Percentiles rank a stretch among this genome's conserved stretches.
Evolutionary conservation across 2,888 invertebrate genomes (phyloP).

Genomic region (Nudaria mundana): DNA sequence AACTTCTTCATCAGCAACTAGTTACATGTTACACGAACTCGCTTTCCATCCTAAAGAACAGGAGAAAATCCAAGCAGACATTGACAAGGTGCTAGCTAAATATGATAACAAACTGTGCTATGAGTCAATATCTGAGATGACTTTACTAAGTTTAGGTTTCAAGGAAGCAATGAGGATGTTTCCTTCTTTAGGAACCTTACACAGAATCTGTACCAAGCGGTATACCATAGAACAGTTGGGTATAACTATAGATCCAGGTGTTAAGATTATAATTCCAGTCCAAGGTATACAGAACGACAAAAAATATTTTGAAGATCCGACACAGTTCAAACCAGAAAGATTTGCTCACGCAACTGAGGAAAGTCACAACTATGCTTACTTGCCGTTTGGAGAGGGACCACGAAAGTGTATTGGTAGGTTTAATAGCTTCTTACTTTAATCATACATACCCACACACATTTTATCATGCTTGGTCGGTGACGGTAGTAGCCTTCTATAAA

Average conservation of each 20-base stretch:
- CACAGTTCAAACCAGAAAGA: constrained; percentile 48
- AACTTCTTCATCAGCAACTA: constrained; percentile 66
- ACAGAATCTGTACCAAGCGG: constrained; percentile 44
- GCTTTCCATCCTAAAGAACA: constrained; percentile 62
- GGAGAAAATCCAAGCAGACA: constrained; percentile 51
- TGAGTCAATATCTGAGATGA: constrained; percentile 54
- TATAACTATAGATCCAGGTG: constrained; percentile 53
- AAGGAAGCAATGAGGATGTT: constrained; percentile 56
- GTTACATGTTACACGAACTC: constrained; percentile 56
- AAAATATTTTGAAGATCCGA: constrained; percentile 40
- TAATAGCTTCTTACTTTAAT: no score
- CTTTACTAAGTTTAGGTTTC: constrained; percentile 43
- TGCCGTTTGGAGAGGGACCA: constrained; percentile 45
- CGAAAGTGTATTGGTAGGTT: constrained; percentile 50
- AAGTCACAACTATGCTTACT: constrained; percentile 39
- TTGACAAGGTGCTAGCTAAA: constrained; percentile 51
- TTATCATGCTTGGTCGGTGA: background rate
- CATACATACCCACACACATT: background rate
- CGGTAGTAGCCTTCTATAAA: no score
- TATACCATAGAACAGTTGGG: constrained; percentile 44
- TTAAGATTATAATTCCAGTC: constrained; percentile 52
- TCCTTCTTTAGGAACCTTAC: constrained; percentile 42
- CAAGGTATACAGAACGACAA: constrained; percentile 57
- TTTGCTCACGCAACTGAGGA: constrained; percentile 34
- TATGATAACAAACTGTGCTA: constrained; percentile 54